phyloP scores from a whole-genome alignment of 2,113 vertebrate genomes.

The Trochalopteron elliotii region DNA sequence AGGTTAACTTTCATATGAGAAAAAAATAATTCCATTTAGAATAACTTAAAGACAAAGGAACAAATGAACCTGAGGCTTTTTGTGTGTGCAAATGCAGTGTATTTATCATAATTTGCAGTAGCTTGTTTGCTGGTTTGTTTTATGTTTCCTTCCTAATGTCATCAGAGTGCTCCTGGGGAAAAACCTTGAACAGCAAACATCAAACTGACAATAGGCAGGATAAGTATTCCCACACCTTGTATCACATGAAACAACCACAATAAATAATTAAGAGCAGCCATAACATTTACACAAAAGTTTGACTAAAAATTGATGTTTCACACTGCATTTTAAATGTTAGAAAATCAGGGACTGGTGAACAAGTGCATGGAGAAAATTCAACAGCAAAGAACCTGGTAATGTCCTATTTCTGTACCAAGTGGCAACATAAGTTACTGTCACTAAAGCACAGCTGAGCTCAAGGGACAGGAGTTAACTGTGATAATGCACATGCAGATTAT shows the following conservation, averaged over 20 bases:
- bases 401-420: neutral
- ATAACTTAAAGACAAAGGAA: neutral
- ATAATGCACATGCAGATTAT: neutral
- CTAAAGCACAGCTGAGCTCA: neutral
- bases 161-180: slow-evolving; percentile 12
- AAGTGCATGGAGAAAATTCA: neutral
- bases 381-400: neutral
- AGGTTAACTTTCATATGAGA: neutral
- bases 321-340: slow-evolving; percentile 5
- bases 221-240: slow-evolving; percentile 15
- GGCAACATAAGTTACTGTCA: neutral
- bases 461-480: neutral
- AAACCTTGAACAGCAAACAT: slow-evolving; percentile 5
- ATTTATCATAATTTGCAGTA: slow-evolving; percentile 4
- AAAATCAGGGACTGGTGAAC: neutral
- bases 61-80: neutral
- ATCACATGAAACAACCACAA: neutral
- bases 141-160: slow-evolving; percentile 23
- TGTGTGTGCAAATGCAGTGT: neutral
- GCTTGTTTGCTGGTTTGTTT: slow-evolving; percentile 32
- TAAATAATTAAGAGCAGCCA: slow-evolving; percentile 38
- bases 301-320: neutral
- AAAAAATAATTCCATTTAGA: neutral
- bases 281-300: slow-evolving; percentile 2
- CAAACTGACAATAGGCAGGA: neutral